A percentile compares a stretch with the other conserved stretches of the same genome.
Evolutionary conservation across 2,113 vertebrate genomes (phyloP).

Genomic region (Austrofundulus limnaeus): DNA sequence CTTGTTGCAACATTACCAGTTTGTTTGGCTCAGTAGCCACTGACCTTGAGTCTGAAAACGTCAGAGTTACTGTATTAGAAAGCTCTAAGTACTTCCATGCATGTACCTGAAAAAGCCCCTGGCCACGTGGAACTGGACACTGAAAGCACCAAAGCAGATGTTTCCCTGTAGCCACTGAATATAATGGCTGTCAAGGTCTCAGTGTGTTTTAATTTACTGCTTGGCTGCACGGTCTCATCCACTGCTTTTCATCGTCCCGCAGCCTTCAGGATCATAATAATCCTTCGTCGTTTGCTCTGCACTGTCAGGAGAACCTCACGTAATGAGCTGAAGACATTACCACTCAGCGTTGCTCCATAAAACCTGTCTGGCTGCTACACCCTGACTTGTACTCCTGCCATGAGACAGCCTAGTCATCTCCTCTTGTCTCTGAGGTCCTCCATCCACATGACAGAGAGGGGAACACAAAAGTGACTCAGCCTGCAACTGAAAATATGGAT

Average conservation of each 20-base stretch:
- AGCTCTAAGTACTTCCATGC: constrained; percentile 4
- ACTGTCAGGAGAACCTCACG: background rate
- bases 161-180: constrained; percentile 41
- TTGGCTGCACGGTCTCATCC: constrained; percentile 46
- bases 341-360: background rate
- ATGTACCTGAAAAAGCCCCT: background rate
- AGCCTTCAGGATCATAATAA: constrained; percentile 25
- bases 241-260: constrained; percentile 9
- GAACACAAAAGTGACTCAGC: no score
- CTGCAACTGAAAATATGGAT: no score
- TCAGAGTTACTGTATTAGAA: background rate
- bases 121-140: constrained; percentile 20
- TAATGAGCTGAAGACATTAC: background rate
- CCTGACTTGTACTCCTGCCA: background rate
- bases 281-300: background rate
- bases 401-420: background rate
- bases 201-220: constrained; percentile 65
- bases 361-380: background rate
- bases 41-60: constrained; percentile 11
- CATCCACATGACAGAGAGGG: background rate
- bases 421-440: background rate
- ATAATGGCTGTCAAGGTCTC: constrained; percentile 46
- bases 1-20: background rate
- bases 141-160: constrained; percentile 24
- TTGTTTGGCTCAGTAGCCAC: background rate